These are phyloP conservation scores for Pilophorus perplexus DNA, from an alignment of 2,888 invertebrate species.

Conservation along the genomic window DNA sequence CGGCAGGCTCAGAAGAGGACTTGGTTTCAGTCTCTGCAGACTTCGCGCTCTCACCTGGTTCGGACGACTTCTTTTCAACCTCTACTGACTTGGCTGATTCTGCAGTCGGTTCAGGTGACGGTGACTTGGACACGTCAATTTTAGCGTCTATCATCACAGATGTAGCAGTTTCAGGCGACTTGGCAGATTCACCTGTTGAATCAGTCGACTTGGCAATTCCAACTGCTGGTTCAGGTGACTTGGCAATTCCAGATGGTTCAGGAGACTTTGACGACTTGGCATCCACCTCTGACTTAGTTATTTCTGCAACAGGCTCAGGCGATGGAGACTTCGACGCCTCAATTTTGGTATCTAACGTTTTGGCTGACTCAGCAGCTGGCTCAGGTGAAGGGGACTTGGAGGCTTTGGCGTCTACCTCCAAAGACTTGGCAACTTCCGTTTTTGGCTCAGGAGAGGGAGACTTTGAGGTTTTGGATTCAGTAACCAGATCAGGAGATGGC, in stretches of 20 bases:
- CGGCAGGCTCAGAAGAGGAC: too few relatives aligned
- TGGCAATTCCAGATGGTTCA: neutral
- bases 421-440: neutral
- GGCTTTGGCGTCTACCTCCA: neutral
- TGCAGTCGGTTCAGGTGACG: constrained; percentile 1
- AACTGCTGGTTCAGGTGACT: neutral
- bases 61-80: neutral
- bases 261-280: neutral
- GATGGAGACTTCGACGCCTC: constrained; percentile 9
- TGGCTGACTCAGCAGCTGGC: neutral
- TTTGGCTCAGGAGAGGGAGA: constrained; percentile 25
- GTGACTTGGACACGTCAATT: neutral
- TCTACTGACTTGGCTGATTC: neutral
- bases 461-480: constrained; percentile 6
- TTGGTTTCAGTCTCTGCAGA: neutral
- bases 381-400: constrained; percentile 28
- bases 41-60: neutral
- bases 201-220: too few relatives aligned
- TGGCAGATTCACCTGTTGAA: constrained; percentile 3
- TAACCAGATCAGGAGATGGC: neutral
- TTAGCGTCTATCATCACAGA: too few relatives aligned
- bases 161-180: neutral
- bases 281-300: neutral
- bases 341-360: neutral
- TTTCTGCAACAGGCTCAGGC: constrained; percentile 1